Evolutionary conservation across 2,888 invertebrate species (phyloP), one percentile per base, ranked within the genome.

Genomic region (Mythimna lalbum): DNA sequence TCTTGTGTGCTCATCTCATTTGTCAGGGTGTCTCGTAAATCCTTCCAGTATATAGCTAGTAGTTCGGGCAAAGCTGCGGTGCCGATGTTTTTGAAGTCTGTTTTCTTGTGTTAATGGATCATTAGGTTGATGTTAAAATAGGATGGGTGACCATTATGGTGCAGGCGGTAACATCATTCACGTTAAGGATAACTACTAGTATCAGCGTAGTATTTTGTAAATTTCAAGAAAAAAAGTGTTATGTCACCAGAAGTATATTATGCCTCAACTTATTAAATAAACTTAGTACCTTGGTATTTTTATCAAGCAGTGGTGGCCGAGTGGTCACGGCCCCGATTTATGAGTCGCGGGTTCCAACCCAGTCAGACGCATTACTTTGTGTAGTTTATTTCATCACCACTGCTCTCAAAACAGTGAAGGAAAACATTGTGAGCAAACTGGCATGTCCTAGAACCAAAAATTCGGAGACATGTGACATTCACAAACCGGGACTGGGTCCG

Each of bases 11-110:
- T 81, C 85, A 79, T 83, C 83, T 84, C 90, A 90, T 90, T 90
- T 90, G 89, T 91, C 89, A 86, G 69, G 63, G 39, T 31, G 81
- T 59, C 76, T 74, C 72, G 69, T 87, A 86, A 87, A 87, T 87
- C 83, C 73, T 70, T 80, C 78, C 66, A 63, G 70, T 73, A 71
- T 80, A 78, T 80, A 64, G 71, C 69, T 27, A 19, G 17, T 6
- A 17, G 80, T 39, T 63, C 43, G 61, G 69, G 73, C 65, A 56
- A 73, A 59, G 67, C 64, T 68, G 36, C 36, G 53, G 63, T 36
- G 61, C 10, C 31, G 19, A 19, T 39, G 78, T 81, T 78, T 69
- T 77, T 77, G 70, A 69, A 57, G 39, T 62, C 36, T 57, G 39
- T 81, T 80, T 80, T 74, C 31, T 21, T 80, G 33, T 47, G 68